phyloP scores from a whole-genome alignment of 2,797 vertebrate genomes.

The Ctenosaura bakeri region DNA sequence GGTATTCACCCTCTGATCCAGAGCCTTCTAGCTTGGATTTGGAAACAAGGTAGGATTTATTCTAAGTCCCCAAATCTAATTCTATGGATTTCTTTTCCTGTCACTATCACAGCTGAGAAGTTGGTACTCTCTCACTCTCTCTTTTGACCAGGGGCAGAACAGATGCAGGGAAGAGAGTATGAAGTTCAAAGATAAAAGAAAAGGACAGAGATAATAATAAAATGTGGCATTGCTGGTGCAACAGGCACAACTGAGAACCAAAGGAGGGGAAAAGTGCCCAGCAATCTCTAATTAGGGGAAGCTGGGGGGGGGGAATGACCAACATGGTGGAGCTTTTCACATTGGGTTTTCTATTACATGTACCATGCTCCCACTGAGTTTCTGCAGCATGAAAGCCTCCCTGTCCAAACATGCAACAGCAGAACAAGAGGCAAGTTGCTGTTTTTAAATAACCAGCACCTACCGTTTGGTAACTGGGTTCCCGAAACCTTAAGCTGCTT shows the following conservation, averaged over 20 bases:
- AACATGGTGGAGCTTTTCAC: not conserved
- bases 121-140: not conserved
- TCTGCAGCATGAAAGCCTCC: not conserved
- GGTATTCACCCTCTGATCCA: too few species aligned
- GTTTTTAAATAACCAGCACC: not conserved
- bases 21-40: not conserved
- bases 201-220: not conserved
- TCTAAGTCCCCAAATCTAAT: not conserved
- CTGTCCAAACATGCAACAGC: not conserved
- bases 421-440: not conserved
- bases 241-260: not conserved
- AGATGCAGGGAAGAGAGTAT: not conserved
- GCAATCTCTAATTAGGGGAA: too few species aligned
- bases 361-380: not conserved
- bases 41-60: not conserved
- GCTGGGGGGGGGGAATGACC: not conserved
- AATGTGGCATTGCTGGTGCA: not conserved
- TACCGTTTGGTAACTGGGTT: not conserved
- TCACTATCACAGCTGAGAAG: too few species aligned
- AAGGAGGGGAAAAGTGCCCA: not conserved
- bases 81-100: not conserved
- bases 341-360: not conserved
- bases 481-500: not conserved
- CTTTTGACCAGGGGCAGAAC: not conserved
- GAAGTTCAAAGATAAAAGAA: not conserved